phyloP scores from a whole-genome alignment of 2,888 invertebrate genomes.

The Ochropleura plecta region DNA sequence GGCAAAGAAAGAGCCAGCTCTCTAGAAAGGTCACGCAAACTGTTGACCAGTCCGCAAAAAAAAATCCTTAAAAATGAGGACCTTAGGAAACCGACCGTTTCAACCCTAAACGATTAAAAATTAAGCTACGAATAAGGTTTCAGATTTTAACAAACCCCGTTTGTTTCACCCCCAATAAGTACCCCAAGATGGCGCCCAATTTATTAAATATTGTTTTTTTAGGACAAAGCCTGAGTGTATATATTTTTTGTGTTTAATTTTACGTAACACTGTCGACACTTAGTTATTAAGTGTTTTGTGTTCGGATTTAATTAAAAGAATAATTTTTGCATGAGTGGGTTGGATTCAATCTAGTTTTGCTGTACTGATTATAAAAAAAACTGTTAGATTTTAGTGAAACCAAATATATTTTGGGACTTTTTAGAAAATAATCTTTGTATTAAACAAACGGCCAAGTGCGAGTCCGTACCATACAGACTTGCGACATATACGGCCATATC shows the following conservation, averaged over 20 bases:
- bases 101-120: no score
- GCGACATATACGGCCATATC: no score
- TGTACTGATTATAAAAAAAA: constrained; percentile 27
- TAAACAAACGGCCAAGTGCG: background rate
- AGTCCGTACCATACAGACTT: no score
- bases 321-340: constrained; percentile 16
- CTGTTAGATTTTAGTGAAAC: constrained; percentile 7
- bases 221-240: constrained; percentile 27
- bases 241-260: constrained; percentile 39
- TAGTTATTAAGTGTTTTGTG: constrained; percentile 16
- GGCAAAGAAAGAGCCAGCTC: no score
- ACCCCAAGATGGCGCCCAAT: constrained; percentile 2
- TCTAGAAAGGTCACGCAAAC: no score
- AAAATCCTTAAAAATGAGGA: no score
- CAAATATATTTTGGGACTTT: background rate
- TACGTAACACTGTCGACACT: constrained; percentile 28
- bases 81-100: no score
- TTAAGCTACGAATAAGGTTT: no score
- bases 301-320: constrained; percentile 45
- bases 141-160: background rate
- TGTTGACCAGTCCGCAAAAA: no score
- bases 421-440: background rate
- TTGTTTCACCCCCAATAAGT: background rate
- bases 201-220: constrained; percentile 52
- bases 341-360: constrained; percentile 17